A percentile compares a stretch with the other conserved stretches of the same genome.
phyloP scores from a whole-genome alignment of 2,113 vertebrate genomes.

The Dipodomys ordii region DNA sequence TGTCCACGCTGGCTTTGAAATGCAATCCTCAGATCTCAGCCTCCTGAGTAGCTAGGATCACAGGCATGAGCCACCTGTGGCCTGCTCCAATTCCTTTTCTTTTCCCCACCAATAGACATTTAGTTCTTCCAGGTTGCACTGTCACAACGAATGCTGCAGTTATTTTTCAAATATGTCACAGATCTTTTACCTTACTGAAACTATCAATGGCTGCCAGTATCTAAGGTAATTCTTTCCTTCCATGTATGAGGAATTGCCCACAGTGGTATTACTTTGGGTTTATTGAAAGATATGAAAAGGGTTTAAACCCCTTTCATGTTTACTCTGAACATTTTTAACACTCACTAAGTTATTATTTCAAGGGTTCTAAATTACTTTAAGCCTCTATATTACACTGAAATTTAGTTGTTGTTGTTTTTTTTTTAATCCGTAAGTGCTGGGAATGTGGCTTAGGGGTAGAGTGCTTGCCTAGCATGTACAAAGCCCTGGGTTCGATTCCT shows the following conservation, averaged over 20 bases:
- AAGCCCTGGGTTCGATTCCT: too few species aligned
- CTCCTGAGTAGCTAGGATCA: too few species aligned
- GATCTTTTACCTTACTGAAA: neutral
- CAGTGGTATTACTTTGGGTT: neutral
- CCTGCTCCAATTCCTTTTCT: neutral
- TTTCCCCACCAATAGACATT: neutral
- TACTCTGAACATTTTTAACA: constrained; percentile 9
- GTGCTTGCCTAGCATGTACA: too few species aligned
- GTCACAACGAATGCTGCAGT: neutral
- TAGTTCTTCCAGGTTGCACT: neutral
- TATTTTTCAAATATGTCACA: neutral
- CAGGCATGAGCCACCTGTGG: too few species aligned
- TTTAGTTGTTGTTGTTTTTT: neutral
- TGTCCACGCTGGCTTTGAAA: too few species aligned
- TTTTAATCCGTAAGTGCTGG: too few species aligned
- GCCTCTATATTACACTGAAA: neutral
- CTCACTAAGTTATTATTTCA: neutral
- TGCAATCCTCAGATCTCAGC: too few species aligned
- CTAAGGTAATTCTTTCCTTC: neutral
- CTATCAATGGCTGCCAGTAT: neutral
- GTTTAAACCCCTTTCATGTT: neutral
- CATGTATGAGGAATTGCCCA: neutral
- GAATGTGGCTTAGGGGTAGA: too few species aligned
- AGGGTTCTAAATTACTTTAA: constrained; percentile 28
- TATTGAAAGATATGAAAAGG: neutral